Evolutionary conservation across 2,797 vertebrate species (phyloP), one percentile per base, ranked within the genome.

Genomic region (Sus cebifrons): DNA sequence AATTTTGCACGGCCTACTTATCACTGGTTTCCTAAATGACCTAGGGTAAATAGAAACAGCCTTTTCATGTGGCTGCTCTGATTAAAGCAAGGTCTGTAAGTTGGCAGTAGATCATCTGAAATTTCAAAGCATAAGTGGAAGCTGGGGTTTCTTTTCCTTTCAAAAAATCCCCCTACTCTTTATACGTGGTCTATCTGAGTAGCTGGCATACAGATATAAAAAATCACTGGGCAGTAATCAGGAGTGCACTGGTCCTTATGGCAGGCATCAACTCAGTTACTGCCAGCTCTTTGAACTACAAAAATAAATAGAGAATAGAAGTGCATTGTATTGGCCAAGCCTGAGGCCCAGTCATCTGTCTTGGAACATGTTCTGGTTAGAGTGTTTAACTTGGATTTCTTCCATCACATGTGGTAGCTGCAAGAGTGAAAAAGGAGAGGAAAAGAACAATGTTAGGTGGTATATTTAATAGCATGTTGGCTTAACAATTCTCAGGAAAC

Each of bases 241-340:
- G 97, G 98, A 98, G 97, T 90, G 91, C 97, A 96, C 98, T 98
- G 98, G 98, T 98, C 98, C 98, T 98, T 98, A 98, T 99, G 98
- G 98, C 98, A 99, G 99, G 99, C 99, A 98, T 98, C 98, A 98
- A 97, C 98, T 97, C 97, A 97, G 98, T 98, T 95, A 93, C 98
- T 99, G 99, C 99, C 99, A 99, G 99, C 87, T 97, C 99, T 99
- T 99, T 99, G 99, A 99, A 99, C 99, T 99, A 97, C 97, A 99
- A 99, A 99, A 99, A 99, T 99, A 99, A 99, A 99, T 98, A 99
- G 98, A 98, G 99, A 99, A 99, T 99, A 99, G 98, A 98, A 98
- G 98, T 97, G 98, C 98, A 99, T 99, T 99, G 98, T 99, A 98
- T 98, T 98, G 98, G 99, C 98, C 97, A 98, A 99, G 98, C 98